Evolutionary conservation across 2,888 invertebrate species (phyloP).

Genomic region (Noctua janthina): DNA sequence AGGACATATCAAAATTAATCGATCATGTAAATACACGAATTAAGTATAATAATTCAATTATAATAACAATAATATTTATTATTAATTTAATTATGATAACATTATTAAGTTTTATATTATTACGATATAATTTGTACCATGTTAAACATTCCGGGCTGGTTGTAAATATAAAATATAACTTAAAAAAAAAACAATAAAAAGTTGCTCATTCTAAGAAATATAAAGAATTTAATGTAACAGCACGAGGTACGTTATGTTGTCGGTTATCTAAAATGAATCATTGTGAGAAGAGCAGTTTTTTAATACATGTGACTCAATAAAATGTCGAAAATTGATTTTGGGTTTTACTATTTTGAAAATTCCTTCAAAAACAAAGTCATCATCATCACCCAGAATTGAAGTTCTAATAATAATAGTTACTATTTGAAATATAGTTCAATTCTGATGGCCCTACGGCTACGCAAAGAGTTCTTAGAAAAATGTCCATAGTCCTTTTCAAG

Average conservation of each 20-base stretch:
- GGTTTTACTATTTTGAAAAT: slow-evolving; percentile 33
- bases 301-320: slow-evolving; percentile 83
- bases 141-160: slow-evolving; percentile 61
- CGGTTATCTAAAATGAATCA: slow-evolving; percentile 62
- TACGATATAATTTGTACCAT: slow-evolving; percentile 18
- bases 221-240: slow-evolving; percentile 69
- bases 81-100: slow-evolving; percentile 20
- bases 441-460: no score
- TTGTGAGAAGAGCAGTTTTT: slow-evolving; percentile 72
- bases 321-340: slow-evolving; percentile 69
- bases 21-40: slow-evolving; percentile 39
- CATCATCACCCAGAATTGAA: background rate
- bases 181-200: slow-evolving; percentile 58
- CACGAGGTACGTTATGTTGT: slow-evolving; percentile 65
- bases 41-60: slow-evolving; percentile 23
- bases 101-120: slow-evolving; percentile 40
- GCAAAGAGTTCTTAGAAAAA: no score
- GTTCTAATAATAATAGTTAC: background rate
- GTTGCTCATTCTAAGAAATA: slow-evolving; percentile 75
- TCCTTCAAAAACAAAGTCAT: background rate
- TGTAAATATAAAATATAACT: slow-evolving; percentile 60
- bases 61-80: slow-evolving; percentile 11
- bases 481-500: no score
- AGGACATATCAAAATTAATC: slow-evolving; percentile 41
- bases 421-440: no score